Evolutionary conservation across 2,113 vertebrate genomes (phyloP), one percentile per base, ranked within the genome.

Genomic region (Leucopsar rothschildi): DNA sequence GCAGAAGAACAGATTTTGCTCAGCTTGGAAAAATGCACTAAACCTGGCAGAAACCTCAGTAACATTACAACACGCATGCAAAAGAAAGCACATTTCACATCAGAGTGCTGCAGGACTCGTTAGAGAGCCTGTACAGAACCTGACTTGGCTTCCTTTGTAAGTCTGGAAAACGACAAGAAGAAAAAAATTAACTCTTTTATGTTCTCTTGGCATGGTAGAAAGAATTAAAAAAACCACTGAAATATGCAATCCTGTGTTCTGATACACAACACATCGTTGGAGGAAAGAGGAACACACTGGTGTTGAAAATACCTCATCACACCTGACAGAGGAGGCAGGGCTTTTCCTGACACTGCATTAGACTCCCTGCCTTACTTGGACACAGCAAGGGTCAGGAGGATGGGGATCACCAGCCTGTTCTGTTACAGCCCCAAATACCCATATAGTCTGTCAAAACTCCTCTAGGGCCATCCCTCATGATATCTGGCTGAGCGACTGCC

Each of bases 261-360:
- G 33, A 59, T 23, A 55, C 1, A 6, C 15, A 60, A 35, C 27
- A 42, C 7, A 50, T 2, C 2, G 2, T 60, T 44, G 0, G 0
- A 81, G 31, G 23, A 65, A 69, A 44, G 31, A 75, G 33, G 6
- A 44, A 22, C 29, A 60, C 14, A 18, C 4, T 11, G 37, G 11
- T 44, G 31, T 22, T 80, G 55, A 73, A 86, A 81, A 75, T 12
- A 45, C 50, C 40, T 83, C 31, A 65, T 11, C 5, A 22, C 4
- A 69, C 18, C 75, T 45, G 63, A 47, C 5, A 78, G 11, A 57
- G 10, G 2, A 45, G 31, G 60, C 13, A 82, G 64, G 9, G n/a
- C 5, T 93, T 55, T 75, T 60, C 57, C 75, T 76, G 33, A 35
- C 7, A 10, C 29, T 42, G 42, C 19, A 18, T 35, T 50, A 73